Evolutionary conservation across 2,797 vertebrate species (phyloP).

Genomic region (Morelia viridis): DNA sequence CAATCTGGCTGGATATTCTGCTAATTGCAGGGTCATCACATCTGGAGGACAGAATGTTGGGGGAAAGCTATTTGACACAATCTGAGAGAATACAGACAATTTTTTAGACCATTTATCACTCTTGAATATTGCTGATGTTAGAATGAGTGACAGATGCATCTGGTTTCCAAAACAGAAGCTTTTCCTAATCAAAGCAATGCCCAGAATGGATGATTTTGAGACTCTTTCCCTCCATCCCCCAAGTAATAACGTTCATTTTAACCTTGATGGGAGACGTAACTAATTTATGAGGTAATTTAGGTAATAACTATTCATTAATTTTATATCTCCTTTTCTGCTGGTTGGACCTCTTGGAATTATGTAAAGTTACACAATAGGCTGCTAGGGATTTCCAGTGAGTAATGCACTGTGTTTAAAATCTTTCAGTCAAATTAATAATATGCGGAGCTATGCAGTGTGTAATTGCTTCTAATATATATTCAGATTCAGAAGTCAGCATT

Average conservation of each 20-base stretch:
- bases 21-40: neutral
- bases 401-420: conserved; percentile 65
- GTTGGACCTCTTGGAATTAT: conserved; percentile 61
- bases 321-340: conserved; percentile 59
- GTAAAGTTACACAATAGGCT: conserved; percentile 64
- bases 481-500: conserved; percentile 51
- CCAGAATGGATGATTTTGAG: conserved; percentile 40
- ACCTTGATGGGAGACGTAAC: conserved; percentile 56
- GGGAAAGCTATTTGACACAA: neutral
- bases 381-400: conserved; percentile 68
- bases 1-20: neutral
- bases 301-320: conserved; percentile 71
- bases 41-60: neutral
- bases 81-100: neutral
- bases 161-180: neutral
- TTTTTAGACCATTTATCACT: neutral
- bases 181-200: conserved; percentile 19
- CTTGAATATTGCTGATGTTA: neutral
- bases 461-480: conserved; percentile 67
- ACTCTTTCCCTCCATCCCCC: neutral
- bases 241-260: conserved; percentile 55
- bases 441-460: conserved; percentile 52
- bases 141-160: neutral
- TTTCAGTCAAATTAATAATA: conserved; percentile 65
- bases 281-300: conserved; percentile 66